Evolutionary conservation across 2,888 invertebrate genomes (phyloP).

Genomic region (Phania funesta): DNA sequence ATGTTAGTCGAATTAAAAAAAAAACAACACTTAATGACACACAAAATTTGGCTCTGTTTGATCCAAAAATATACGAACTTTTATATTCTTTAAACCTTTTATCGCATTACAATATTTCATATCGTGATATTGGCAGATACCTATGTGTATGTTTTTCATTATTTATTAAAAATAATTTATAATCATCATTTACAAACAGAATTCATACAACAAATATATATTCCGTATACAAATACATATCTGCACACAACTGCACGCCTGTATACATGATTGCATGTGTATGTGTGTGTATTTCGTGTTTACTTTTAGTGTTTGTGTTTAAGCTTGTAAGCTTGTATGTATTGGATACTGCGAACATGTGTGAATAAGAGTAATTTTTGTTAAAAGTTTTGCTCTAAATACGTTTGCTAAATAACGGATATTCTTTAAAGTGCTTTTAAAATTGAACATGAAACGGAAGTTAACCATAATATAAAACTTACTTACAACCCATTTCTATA

Average conservation of each 20-base stretch:
- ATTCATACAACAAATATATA: not conserved
- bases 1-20: too few relatives aligned
- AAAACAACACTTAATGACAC: too few relatives aligned
- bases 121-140: too few relatives aligned
- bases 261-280: not conserved
- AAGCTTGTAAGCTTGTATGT: not conserved
- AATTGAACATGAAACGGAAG: conserved; percentile 67
- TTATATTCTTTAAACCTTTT: too few relatives aligned
- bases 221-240: not conserved
- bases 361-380: conserved; percentile 4
- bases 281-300: not conserved
- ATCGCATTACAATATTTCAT: too few relatives aligned
- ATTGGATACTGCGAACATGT: too few relatives aligned
- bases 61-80: too few relatives aligned
- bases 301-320: not conserved
- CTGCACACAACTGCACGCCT: not conserved
- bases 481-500: conserved; percentile 44
- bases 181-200: not conserved
- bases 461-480: conserved; percentile 64
- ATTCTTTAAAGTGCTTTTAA: conserved; percentile 68
- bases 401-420: conserved; percentile 66
- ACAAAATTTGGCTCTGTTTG: too few relatives aligned
- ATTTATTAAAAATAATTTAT: too few relatives aligned
- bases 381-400: conserved; percentile 66
- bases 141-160: too few relatives aligned